Evolutionary conservation across 2,797 vertebrate species (phyloP), one percentile per base, ranked within the genome.

Genomic region (Gambelia wislizenii): DNA sequence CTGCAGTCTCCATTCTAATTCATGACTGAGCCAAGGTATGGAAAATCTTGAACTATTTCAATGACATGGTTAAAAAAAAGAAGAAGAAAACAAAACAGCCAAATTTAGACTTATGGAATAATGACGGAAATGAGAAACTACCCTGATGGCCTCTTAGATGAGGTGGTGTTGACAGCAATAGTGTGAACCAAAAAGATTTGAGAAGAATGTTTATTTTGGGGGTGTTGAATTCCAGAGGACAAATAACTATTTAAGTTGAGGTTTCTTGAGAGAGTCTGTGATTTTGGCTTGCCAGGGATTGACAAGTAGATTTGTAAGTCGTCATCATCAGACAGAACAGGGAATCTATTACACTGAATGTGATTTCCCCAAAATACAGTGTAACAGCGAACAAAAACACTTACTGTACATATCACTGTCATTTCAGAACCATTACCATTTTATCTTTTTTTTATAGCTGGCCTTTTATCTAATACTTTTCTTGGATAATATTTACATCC

Each of bases 401-500:
- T 95, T 95, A n/a, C n/a, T n/a, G n/a, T n/a, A 95, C 90, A 96
- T 96, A 97, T 97, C 96, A 97, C 97, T 95, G 96, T 94, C 87
- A 78, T 94, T 83, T 89, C 83, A 91, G 94, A 96, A 95, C 80
- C 94, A 94, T 96, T 93, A 89, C n/a, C 67, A n/a, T 80, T 87
- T 52, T 39, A 86, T 90, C 56, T 78, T 76, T 92, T n/a, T 67
- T 95, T 92, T 92, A 76, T 93, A 90, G 89, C 84, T 93, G 82
- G 76, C 79, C 88, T 74, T 80, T 91, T 93, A 78, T 91, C 93
- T 91, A 77, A 93, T 93, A 83, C 93, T 91, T 94, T 93, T 87
- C 77, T 75, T 93, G 94, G 91, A 72, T 91, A 86, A 92, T 92
- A 77, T 77, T 93, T 92, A 39, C 78, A 81, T 92, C 86, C 91